Conservation (phyloP, 1,140 invertebrate species). For the Hycleus phaleratus region DNA sequence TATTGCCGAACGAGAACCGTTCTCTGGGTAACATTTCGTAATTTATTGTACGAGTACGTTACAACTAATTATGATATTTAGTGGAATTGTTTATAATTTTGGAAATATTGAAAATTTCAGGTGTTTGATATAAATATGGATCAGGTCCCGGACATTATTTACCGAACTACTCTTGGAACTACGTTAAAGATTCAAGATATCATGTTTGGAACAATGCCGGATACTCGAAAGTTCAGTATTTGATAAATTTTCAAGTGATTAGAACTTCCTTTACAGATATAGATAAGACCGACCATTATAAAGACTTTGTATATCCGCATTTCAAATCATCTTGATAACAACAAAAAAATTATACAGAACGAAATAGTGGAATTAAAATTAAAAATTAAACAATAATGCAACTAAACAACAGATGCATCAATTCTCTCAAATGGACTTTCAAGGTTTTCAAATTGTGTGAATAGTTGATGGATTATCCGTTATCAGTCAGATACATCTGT, state of each 20-base stretch:
- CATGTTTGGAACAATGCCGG: slow-evolving; percentile 16
- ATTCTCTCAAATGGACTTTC: slow-evolving; percentile 16
- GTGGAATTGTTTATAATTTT: too few species aligned
- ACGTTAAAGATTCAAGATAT: slow-evolving; percentile 17
- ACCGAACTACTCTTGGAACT: too few species aligned
- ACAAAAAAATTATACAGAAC: slow-evolving; percentile 1
- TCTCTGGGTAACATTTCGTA: too few species aligned
- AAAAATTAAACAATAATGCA: slow-evolving; percentile 1
- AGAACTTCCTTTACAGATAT: slow-evolving; percentile 24
- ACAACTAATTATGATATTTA: too few species aligned
- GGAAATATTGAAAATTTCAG: too few species aligned
- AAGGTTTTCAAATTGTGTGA: slow-evolving; percentile 13
- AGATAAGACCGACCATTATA: slow-evolving; percentile 17
- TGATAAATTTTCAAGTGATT: slow-evolving; percentile 22
- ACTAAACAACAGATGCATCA: slow-evolving; percentile 6
- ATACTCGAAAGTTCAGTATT: slow-evolving; percentile 21
- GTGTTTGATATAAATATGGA: too few species aligned
- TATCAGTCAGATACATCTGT: slow-evolving; percentile 28
- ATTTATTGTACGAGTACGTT: too few species aligned
- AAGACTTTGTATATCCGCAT: slow-evolving; percentile 16
- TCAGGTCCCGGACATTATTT: too few species aligned
- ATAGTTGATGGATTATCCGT: neutral
- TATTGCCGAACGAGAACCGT: slow-evolving; percentile 12
- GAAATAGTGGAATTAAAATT: too few species aligned
- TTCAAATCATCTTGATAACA: slow-evolving; percentile 15